These are phyloP conservation scores for Bembecia ichneumoniformis DNA, from an alignment of 2,888 invertebrate genomes.

Conservation along the genomic window DNA sequence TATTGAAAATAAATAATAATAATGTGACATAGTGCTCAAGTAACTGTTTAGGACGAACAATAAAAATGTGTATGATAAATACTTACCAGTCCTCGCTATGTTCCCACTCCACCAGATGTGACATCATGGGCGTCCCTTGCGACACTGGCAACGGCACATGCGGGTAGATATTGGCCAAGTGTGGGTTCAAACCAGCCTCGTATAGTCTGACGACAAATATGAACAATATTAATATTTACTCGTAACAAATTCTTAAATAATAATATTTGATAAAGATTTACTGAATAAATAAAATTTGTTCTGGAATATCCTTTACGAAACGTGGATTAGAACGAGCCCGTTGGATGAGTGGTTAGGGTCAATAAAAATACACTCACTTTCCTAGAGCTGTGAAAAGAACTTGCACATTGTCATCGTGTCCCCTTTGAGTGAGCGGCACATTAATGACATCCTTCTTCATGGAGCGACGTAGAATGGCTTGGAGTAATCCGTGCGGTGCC, in stretches of 20 bases:
- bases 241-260: no score
- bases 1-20: no score
- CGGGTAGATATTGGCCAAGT: conserved; percentile 83
- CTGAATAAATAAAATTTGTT: no score
- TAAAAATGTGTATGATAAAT: neutral
- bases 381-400: conserved; percentile 76
- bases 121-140: conserved; percentile 86
- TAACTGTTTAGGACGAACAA: no score
- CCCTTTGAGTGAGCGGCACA: conserved; percentile 81
- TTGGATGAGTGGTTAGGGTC: no score
- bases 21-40: no score
- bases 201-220: conserved; percentile 74
- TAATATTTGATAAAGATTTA: no score
- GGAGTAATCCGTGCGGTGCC: conserved; percentile 91
- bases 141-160: conserved; percentile 86
- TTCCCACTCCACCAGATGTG: conserved; percentile 90
- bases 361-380: conserved; percentile 61
- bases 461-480: conserved; percentile 87
- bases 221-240: no score
- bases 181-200: conserved; percentile 81
- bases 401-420: conserved; percentile 75
- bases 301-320: no score
- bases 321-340: no score
- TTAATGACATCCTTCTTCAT: conserved; percentile 79
- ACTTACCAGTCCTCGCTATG: conserved; percentile 81